Evolutionary conservation across 2,888 invertebrate species (phyloP).

Genomic region (Oligia strigilis): DNA sequence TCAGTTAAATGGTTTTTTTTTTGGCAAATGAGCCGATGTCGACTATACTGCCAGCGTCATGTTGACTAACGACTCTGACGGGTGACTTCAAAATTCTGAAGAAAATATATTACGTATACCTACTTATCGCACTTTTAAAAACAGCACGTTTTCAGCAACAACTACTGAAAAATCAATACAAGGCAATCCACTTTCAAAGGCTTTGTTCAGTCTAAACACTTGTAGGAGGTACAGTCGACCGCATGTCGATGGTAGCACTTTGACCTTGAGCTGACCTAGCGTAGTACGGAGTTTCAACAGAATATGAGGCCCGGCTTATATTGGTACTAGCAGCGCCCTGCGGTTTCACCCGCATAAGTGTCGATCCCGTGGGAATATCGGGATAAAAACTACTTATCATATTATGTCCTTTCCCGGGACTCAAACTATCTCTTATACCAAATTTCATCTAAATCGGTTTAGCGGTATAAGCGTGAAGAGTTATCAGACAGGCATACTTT

Average conservation of each 20-base stretch:
- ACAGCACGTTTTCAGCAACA: conserved; percentile 4
- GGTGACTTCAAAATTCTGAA: conserved; percentile 1
- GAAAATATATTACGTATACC: not conserved
- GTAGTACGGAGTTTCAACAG: not conserved
- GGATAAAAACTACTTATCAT: too few species aligned
- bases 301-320: not conserved
- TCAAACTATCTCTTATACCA: too few species aligned
- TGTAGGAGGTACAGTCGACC: not conserved
- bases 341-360: too few species aligned
- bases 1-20: not conserved
- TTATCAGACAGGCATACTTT: too few species aligned
- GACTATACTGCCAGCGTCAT: not conserved
- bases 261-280: not conserved
- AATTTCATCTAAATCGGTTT: too few species aligned
- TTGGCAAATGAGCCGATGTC: not conserved
- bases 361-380: too few species aligned
- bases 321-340: not conserved
- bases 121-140: not conserved
- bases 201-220: conserved; percentile 22
- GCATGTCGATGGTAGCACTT: not conserved
- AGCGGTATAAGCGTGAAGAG: too few species aligned
- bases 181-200: conserved; percentile 10
- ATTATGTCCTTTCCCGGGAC: too few species aligned
- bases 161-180: conserved; percentile 38
- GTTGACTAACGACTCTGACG: not conserved